Percentiles rank a stretch among this genome's conserved stretches.
Conservation (phyloP, 2,113 vertebrate species). For the Dendrocopos noguchii region DNA sequence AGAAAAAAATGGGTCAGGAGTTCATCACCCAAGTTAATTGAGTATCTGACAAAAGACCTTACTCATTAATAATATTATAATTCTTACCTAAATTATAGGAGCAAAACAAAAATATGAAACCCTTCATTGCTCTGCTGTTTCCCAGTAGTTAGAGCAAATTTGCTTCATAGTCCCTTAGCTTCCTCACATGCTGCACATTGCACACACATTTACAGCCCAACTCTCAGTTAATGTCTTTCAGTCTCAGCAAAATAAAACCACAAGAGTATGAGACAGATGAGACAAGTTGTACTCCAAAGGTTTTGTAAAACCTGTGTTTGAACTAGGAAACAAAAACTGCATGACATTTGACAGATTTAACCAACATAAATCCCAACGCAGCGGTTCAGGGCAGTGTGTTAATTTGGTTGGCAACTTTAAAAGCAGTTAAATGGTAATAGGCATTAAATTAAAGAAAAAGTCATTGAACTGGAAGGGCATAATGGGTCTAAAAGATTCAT, state of each 20-base stretch:
- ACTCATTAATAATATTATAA: background rate
- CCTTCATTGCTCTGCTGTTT: background rate
- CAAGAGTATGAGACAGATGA: background rate
- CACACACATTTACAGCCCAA: background rate
- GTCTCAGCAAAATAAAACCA: background rate
- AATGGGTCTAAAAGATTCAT: conserved; percentile 14
- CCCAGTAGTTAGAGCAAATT: background rate
- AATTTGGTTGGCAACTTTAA: conserved; percentile 52
- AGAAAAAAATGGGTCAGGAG: background rate
- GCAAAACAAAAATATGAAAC: background rate
- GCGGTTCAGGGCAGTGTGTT: background rate
- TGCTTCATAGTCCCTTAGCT: background rate
- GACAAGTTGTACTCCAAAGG: background rate
- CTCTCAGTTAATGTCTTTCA: background rate
- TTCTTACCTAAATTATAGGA: background rate
- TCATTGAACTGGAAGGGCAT: background rate
- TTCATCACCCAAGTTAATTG: background rate
- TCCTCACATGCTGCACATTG: background rate
- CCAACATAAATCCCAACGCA: conserved; percentile 26
- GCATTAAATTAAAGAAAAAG: conserved; percentile 42
- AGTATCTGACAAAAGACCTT: background rate
- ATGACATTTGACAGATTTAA: conserved; percentile 43
- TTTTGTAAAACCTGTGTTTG: background rate
- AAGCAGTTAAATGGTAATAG: conserved; percentile 44
- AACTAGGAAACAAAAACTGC: conserved; percentile 41